Base-by-base conservation (phyloP, 2,888 invertebrate species). In the Hesperia comma region DNA sequence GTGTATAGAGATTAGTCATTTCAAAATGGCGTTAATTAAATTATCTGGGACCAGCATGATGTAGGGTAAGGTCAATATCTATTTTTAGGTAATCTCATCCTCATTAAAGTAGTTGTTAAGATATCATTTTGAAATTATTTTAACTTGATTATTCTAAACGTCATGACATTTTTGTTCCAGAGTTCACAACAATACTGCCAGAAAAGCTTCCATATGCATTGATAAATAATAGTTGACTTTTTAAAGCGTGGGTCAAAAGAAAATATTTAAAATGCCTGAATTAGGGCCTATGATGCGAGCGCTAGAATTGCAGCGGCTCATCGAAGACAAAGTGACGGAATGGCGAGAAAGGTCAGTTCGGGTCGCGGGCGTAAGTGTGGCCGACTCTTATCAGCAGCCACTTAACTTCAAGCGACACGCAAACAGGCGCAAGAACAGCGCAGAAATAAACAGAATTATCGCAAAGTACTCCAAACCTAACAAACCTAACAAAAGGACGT, bases 391-490 rank as follows among this genome's bases (percentile, higher is more conserved):
- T 92, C 92, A 91, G 78, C 91, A 89, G 76, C 91, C 90, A 83
- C 85, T 86, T 82, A 87, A 90, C 85, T 92, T 92, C 81, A 91
- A 87, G 78, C 91, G 92, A 75, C 90, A 90, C 83, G 86, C 87
- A 77, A 87, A 92, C 83, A 84, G 90, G 78, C 91, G 92, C 80
- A 92, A 92, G 82, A 92, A 92, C 79, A 90, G 90, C 83, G 86
- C 88, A 80, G 92, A 93, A 89, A 89, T 93, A 82, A 92, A 92
- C 79, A 92, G 88, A 89, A 93, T 93, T 85, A 90, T 92, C 86
- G 86, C 92, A 82, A 93, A 93, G 84, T 93, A 93, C 82, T 92
- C 93, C 68, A 88, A 82, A 77, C 85, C 88, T 72, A 85, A 82
- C 68, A 88, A 82, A 77, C 85, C 88, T 72, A 85, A 82, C 77